Evolutionary conservation across 1,140 invertebrate species (phyloP), one percentile per base, ranked within the genome.

Genomic region (Panonychus citri): DNA sequence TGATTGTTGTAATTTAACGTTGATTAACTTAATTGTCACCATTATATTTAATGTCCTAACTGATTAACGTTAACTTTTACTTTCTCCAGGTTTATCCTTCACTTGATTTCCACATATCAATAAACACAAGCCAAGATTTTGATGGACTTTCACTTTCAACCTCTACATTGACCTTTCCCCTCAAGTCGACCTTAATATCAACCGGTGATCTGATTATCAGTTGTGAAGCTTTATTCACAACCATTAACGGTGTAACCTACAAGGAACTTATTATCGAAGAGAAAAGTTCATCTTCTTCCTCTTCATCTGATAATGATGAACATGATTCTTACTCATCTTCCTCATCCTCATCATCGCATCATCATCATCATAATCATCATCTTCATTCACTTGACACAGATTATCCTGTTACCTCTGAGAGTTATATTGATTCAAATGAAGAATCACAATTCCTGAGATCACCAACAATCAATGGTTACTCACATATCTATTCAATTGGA

Each of bases 401-500:
- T 50, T 50, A 25, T 28, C 12, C 17, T 7, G 21, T 24, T 19
- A 46, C 24, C 24, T 46, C 42, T 7, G n/a, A 24, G n/a, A 24
- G 21, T 24, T n/a, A 7, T 7, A 5, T 17, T 19, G 21, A 46
- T 24, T n/a, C 24, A 19, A 17, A 46, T n/a, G 4, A 5, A 46
- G 7, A 46, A 5, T 19, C 42, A 24, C 10, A 40, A 10, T 7
- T 34, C 30, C 12, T 34, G 30, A 34, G 30, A 34, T 34, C 55
- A 19, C 55, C 55, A 7, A 3, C 19, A 49, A 56, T 56, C 17
- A 5, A 28, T 28, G 43, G 46, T 12, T 25, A 49, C 28, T 17
- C n/a, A 19, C 13, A 12, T 21, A 28, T 8, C 17, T 56, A 49
- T 37, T 19, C 81, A 68, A 78, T 78, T 64, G 83, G 83, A 42